phyloP scores from a whole-genome alignment of 2,113 vertebrate species.

The Tympanuchus pallidicinctus region DNA sequence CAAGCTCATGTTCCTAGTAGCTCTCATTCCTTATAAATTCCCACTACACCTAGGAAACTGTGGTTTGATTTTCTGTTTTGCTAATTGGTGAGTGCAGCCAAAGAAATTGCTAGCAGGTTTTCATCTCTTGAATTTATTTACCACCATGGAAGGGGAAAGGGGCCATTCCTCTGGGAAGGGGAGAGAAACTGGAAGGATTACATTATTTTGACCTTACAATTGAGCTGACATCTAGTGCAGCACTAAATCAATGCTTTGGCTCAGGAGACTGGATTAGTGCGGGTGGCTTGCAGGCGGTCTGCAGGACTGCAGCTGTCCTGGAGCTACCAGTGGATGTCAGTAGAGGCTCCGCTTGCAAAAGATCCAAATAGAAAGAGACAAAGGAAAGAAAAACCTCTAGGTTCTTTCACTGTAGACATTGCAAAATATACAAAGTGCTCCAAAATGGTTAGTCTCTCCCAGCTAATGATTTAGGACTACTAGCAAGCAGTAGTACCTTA shows the following conservation, averaged over 20 bases:
- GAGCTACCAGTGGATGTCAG: slow-evolving; percentile 73
- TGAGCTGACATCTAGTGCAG: slow-evolving; percentile 48
- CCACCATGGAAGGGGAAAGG: slow-evolving; percentile 30
- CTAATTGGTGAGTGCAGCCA: slow-evolving; percentile 39
- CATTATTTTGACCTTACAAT: slow-evolving; percentile 67
- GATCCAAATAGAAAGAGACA: slow-evolving; percentile 37
- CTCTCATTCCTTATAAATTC: slow-evolving; percentile 39
- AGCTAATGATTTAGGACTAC: not conserved
- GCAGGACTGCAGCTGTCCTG: slow-evolving; percentile 7
- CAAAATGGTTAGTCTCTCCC: not conserved
- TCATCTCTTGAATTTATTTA: slow-evolving; percentile 67
- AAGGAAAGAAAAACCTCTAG: slow-evolving; percentile 26
- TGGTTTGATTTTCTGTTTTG: slow-evolving; percentile 51
- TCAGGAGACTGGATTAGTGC: slow-evolving; percentile 35
- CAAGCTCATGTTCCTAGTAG: slow-evolving; percentile 38
- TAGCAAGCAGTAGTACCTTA: not conserved
- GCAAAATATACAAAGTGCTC: not conserved
- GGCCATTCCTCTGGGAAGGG: slow-evolving; percentile 27
- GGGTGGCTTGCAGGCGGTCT: slow-evolving; percentile 25
- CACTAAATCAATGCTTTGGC: slow-evolving; percentile 70
- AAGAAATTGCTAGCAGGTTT: slow-evolving; percentile 58
- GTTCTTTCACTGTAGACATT: not conserved
- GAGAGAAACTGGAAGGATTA: slow-evolving; percentile 53
- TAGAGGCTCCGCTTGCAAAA: slow-evolving; percentile 43
- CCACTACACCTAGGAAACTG: slow-evolving; percentile 59